Conservation (phyloP, 2,113 vertebrate genomes). For the Grus americana region DNA sequence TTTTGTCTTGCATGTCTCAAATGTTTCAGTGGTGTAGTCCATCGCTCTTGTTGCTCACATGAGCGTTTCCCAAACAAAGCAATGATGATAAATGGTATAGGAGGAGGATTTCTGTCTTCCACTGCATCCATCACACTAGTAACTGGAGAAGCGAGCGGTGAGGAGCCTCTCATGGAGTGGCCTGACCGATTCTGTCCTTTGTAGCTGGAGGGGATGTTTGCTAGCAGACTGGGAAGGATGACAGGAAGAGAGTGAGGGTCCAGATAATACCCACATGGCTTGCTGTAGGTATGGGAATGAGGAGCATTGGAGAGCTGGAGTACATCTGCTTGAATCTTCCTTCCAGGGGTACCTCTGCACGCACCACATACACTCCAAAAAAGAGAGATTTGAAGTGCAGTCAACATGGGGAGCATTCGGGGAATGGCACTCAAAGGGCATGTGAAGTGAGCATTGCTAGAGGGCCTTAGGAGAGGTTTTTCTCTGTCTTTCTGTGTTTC, state of each 20-base stretch:
- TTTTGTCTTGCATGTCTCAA: neutral
- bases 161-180: neutral
- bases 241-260: neutral
- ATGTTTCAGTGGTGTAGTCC: neutral
- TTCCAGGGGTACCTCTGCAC: neutral
- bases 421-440: neutral
- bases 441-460: neutral
- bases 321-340: neutral
- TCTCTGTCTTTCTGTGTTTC: neutral
- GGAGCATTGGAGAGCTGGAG: neutral
- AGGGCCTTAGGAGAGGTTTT: neutral
- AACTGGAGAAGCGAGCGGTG: neutral
- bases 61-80: neutral
- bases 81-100: neutral
- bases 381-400: neutral
- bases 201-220: neutral
- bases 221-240: neutral
- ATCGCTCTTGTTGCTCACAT: neutral
- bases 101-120: neutral
- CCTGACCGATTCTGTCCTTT: neutral
- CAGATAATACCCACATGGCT: too few relatives aligned
- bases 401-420: neutral
- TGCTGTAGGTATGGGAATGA: neutral
- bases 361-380: neutral
- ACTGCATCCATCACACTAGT: neutral